phyloP scores from a whole-genome alignment of 92 coral and sea anemone genomes.

The Virgularia gustaviana region DNA sequence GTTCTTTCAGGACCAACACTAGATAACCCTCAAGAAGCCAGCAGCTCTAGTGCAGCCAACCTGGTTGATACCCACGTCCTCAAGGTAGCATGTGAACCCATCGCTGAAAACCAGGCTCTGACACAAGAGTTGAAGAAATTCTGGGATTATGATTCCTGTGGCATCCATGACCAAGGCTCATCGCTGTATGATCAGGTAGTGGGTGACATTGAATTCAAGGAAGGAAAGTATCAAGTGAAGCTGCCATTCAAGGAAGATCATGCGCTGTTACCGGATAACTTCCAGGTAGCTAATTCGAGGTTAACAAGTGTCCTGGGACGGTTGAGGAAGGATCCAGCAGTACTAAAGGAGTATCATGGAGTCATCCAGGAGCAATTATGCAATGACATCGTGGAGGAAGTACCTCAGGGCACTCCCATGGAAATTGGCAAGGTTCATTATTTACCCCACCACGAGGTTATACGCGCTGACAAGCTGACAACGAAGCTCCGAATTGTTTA shows the following conservation, averaged over 20 bases:
- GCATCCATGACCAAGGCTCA: constrained; percentile 16
- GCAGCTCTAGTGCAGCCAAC: not conserved
- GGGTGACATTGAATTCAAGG: constrained; percentile 25
- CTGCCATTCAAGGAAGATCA: constrained; percentile 53
- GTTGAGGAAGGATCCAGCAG: constrained; percentile 26
- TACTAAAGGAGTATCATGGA: constrained; percentile 28
- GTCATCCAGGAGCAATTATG: constrained; percentile 38
- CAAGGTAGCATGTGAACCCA: not conserved
- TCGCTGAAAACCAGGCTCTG: not conserved
- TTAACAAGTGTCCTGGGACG: not conserved
- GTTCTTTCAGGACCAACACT: constrained; percentile 46
- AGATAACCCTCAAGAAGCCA: not conserved
- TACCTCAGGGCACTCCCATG: constrained; percentile 2
- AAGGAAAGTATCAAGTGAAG: constrained; percentile 49
- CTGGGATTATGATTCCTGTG: constrained; percentile 54
- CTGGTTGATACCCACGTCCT: constrained; percentile 42
- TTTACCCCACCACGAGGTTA: constrained; percentile 24
- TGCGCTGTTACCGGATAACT: constrained; percentile 51
- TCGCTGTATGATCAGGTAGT: constrained; percentile 45
- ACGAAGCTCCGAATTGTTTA: constrained; percentile 26
- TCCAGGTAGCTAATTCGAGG: not conserved
- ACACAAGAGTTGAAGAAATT: constrained; percentile 19
- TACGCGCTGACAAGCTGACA: constrained; percentile 13
- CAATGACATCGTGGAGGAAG: constrained; percentile 41
- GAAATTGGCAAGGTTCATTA: constrained; percentile 21